Conservation (phyloP, 2,888 invertebrate species). For the Brenthis daphne region DNA sequence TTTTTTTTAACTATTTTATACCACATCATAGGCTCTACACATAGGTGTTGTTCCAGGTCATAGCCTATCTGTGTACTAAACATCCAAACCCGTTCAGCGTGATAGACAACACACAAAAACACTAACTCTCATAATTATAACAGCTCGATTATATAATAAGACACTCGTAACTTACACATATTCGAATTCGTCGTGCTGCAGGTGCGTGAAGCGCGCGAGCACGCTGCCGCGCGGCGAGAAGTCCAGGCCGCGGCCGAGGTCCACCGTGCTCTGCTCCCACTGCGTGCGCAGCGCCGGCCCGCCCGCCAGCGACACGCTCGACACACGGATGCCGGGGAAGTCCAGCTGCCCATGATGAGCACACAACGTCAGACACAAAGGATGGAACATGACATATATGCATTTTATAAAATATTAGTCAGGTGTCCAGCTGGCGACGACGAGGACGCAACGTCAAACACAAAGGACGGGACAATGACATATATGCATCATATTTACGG, state of each 20-base stretch:
- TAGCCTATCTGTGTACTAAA: background rate
- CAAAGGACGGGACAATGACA: too few species aligned
- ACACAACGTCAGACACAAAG: conserved; percentile 14
- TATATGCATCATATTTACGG: too few species aligned
- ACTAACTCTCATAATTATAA: too few species aligned
- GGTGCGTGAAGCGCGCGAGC: conserved; percentile 86
- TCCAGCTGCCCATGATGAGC: conserved; percentile 74
- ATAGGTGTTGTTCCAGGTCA: too few species aligned
- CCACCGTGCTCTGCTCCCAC: conserved; percentile 89
- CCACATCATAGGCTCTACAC: background rate
- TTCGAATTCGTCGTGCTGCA: conserved; percentile 85
- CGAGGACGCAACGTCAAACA: conserved; percentile 12
- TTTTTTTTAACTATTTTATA: too few species aligned
- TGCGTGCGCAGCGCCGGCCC: conserved; percentile 85
- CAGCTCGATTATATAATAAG: too few species aligned
- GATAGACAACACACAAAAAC: too few species aligned
- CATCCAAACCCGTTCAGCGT: too few species aligned
- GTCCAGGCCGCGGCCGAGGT: conserved; percentile 90
- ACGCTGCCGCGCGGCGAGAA: conserved; percentile 89
- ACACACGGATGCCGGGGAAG: conserved; percentile 83
- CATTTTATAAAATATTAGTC: too few species aligned
- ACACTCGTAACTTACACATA: conserved; percentile 70
- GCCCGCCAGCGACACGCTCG: conserved; percentile 79
- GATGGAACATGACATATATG: too few species aligned
- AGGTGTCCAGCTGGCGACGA: conserved; percentile 73